Base-by-base conservation (phyloP, 2,888 invertebrate species). In the Hedychridium roseum region DNA sequence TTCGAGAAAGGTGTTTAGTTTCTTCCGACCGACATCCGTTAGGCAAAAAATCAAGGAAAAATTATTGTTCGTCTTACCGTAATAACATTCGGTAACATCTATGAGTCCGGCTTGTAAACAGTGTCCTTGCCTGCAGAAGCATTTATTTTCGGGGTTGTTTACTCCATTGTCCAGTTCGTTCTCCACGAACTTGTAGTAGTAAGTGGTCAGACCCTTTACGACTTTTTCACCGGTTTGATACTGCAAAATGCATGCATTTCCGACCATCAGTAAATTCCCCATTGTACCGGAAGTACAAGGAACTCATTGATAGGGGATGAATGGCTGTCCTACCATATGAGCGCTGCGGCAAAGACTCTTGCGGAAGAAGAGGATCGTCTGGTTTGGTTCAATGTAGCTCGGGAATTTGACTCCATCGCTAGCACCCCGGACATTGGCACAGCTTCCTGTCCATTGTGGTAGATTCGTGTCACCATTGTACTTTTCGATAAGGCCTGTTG, bases 371-470 rank as follows among this genome's bases (percentile, higher is more conserved):
- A 87, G 75, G 0, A 93, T 75, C 0, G 84, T 83, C 9, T 91
- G 89, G 50, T 91, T 88, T 9, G 83, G 84, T 16, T 82, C 68
- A 1, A 92, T 83, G 39, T 85, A 85, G 9, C 92, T 88, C 14
- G 83, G 85, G 76, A 93, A 95, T 76, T 92, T 94, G 11, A 91
- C 88, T 1, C 93, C 94, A 71, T 94, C 94, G 0, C 92, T 92
- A 0, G 92, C 86, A 16, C 86, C 84, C 50, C 86, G 84, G 4
- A 94, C 85, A 64, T 88, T 87, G 34, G 89, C 90, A 72, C 94
- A 94, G 45, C 87, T 87, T 32, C 86, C 84, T 0, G 85, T 86
- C 94, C 94, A 94, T 50, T 92, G 92, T 0, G 90, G 88, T 2
- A 94, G 80, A 65, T 86, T 83, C 0, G 84, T 83, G 1, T 86